Percentiles rank a stretch among this genome's conserved stretches.
Evolutionary conservation across 1,140 invertebrate species (phyloP).

Genomic region (Drosophila sp.): DNA sequence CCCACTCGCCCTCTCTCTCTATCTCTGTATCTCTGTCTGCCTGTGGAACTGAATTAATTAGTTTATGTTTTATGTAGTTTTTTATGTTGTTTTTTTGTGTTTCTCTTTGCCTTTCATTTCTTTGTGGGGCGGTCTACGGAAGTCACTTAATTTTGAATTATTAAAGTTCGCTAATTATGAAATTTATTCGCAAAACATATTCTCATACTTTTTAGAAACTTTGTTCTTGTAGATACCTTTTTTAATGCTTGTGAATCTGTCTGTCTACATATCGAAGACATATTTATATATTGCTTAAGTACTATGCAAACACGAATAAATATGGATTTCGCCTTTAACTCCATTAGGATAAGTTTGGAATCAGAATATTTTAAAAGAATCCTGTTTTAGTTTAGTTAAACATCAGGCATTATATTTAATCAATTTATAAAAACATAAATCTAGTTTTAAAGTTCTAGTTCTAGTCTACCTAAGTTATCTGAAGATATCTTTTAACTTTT

Average conservation of each 20-base stretch:
- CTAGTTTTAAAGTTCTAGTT: too few relatives aligned
- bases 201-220: background rate
- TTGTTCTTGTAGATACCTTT: background rate
- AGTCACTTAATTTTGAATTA: conserved; percentile 27
- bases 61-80: conserved; percentile 16
- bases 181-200: conserved; percentile 8
- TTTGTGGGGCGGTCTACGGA: conserved; percentile 26
- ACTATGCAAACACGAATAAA: too few relatives aligned
- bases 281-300: too few relatives aligned
- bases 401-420: too few relatives aligned
- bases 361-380: too few relatives aligned
- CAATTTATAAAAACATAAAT: too few relatives aligned
- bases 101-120: conserved; percentile 21
- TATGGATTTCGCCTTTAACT: too few relatives aligned
- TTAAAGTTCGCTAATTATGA: conserved; percentile 5
- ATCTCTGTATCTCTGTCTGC: background rate
- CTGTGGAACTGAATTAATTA: conserved; percentile 26
- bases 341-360: too few relatives aligned
- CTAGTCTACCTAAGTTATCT: too few relatives aligned
- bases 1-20: background rate
- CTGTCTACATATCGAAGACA: background rate
- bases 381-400: too few relatives aligned
- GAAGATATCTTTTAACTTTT: too few relatives aligned
- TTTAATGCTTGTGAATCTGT: background rate
- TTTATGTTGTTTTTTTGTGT: conserved; percentile 21